Base-by-base conservation (phyloP, 2,888 invertebrate species). In the Drosophila nr. perissopoda region DNA sequence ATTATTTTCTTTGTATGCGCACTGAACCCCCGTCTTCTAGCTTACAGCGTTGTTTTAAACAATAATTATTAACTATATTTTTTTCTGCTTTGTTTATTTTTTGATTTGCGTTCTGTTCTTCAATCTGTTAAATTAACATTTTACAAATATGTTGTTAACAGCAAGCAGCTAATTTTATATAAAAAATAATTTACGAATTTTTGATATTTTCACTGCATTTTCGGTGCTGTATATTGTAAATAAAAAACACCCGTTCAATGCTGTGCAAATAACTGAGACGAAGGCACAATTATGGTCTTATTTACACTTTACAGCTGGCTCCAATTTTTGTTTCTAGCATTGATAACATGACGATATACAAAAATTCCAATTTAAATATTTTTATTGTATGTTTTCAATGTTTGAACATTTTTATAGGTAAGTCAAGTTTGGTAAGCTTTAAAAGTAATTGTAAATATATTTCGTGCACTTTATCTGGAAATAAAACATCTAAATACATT, bases 101-200 rank as follows among this genome's bases (percentile, higher is more conserved):
- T 33, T 58, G 8, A 42, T 69, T 51, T 40, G 29, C 49, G 69
- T 34, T 60, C 57, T 34, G 13, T 29, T 51, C 25, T 29, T 34
- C 18, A n/a, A 16, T 13, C 49, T 68, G 68, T 51, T 69, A 69
- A 49, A 18, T 31, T 68, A 58, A 68, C 68, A 68, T 69, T 51
- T 40, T 33, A 40, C n/a, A 16, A 13, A 27, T 31, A 34, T 68
- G 70, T 40, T 69, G 40, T 58, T 58, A 69, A 57, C 69, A 69
- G 69, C 21, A 25, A 7, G 10, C 11, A 4, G 0, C 4, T 31
- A 33, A 13, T 18, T 31, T 16, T 16, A 10, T 33, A 18, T n/a
- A 21, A 21, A 59, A 18, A 31, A n/a, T 4, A 38, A 7, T 11
- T 29, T 5, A 31, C 3, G 31, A n/a, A 21, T 6, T 10, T 31